Evolutionary conservation across 2,888 invertebrate species (phyloP).

Genomic region (Phyllotreta cruciferae): DNA sequence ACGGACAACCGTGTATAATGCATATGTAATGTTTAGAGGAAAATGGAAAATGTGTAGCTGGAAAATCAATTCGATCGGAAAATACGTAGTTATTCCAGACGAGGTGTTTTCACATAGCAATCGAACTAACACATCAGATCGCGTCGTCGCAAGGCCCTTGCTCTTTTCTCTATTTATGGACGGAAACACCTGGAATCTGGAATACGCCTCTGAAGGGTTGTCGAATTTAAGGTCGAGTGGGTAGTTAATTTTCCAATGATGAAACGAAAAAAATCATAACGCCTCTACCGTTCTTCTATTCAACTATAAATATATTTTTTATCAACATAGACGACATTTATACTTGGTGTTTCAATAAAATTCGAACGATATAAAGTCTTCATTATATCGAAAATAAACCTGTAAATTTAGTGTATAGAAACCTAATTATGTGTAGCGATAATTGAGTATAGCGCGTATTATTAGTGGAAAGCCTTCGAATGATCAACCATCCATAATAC

Average conservation of each 20-base stretch:
- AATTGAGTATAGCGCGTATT: background rate
- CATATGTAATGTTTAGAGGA: constrained; percentile 26
- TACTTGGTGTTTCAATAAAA: too few species aligned
- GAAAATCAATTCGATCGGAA: constrained; percentile 40
- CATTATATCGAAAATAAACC: too few species aligned
- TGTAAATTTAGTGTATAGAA: too few species aligned
- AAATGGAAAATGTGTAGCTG: constrained; percentile 38
- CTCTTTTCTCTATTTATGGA: constrained; percentile 28
- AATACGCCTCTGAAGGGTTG: constrained; percentile 6
- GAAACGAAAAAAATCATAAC: too few species aligned
- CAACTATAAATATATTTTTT: too few species aligned
- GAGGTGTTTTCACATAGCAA: constrained; percentile 38
- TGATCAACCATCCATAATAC: constrained; percentile 20
- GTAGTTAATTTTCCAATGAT: constrained; percentile 1
- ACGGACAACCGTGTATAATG: too few species aligned
- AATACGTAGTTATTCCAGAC: constrained; percentile 44
- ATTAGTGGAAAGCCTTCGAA: background rate
- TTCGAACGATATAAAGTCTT: too few species aligned
- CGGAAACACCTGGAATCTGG: constrained; percentile 13
- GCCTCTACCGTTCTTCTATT: too few species aligned
- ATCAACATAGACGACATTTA: too few species aligned
- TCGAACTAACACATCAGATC: constrained; percentile 24
- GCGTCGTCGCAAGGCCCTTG: constrained; percentile 17
- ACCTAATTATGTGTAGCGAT: background rate
- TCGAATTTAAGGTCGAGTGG: background rate